Conservation (phyloP, 2,113 vertebrate species). For the Mesocricetus auratus region DNA sequence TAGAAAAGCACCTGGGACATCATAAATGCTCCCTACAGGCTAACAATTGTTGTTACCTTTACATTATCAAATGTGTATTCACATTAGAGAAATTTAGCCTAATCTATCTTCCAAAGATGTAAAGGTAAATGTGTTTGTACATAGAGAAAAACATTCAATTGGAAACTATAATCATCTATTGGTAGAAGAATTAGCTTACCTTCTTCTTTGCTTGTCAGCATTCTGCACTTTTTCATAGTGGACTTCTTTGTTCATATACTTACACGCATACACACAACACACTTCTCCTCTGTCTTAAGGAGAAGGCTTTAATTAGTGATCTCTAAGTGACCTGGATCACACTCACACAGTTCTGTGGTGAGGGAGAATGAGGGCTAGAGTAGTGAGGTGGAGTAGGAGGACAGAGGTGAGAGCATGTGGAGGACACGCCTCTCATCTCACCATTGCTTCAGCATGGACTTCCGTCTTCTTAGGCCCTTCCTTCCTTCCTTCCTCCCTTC, state of each 20-base stretch:
- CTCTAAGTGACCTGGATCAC: not conserved
- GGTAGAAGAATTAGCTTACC: not conserved
- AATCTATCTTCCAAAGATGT: not conserved
- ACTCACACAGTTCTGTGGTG: not conserved
- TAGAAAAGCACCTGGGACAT: not conserved
- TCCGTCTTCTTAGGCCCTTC: not conserved
- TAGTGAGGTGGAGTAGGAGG: not conserved
- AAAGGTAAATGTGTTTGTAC: not conserved
- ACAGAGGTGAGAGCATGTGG: not conserved
- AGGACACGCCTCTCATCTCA: not conserved
- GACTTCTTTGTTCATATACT: not conserved
- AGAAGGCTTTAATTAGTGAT: not conserved
- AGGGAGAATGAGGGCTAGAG: not conserved
- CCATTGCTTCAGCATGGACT: not conserved
- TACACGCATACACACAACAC: not conserved
- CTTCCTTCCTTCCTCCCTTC: not conserved
- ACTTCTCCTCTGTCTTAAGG: not conserved
- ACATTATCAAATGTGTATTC: conserved; percentile 7
- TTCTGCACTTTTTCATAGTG: not conserved
- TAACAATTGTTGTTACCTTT: not conserved
- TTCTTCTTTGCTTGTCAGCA: not conserved
- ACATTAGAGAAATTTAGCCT: not conserved
- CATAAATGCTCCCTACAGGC: not conserved
- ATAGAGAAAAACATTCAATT: not conserved
- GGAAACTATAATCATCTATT: conserved; percentile 3